These are phyloP conservation scores for Hippolais icterina DNA, from an alignment of 2,113 vertebrate genomes.

Conservation along the genomic window DNA sequence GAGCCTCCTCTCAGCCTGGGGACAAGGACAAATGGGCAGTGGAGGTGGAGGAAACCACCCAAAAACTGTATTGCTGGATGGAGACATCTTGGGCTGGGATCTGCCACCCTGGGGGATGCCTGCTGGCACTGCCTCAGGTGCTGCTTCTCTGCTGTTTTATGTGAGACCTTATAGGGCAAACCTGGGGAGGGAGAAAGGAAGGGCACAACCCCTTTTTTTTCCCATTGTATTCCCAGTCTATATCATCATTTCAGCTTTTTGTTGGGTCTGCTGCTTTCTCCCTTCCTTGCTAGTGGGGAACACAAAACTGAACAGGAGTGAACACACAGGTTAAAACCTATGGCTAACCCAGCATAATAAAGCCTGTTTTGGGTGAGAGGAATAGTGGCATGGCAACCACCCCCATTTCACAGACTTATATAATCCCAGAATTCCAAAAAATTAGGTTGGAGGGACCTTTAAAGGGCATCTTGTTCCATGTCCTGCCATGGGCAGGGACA, in stretches of 20 bases:
- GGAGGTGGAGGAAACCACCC: not conserved
- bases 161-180: not conserved
- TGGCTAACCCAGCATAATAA: not conserved
- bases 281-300: not conserved
- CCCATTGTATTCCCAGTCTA: not conserved
- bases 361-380: not conserved
- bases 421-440: not conserved
- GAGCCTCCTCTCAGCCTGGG: not conserved
- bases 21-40: accelerated
- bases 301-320: not conserved
- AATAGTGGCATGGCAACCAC: not conserved
- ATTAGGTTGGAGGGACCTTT: not conserved
- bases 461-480: not conserved
- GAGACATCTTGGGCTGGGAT: not conserved
- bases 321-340: not conserved
- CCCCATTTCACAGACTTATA: accelerated
- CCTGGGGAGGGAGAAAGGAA: not conserved
- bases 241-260: accelerated
- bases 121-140: not conserved
- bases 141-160: not conserved
- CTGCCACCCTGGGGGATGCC: not conserved
- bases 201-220: not conserved
- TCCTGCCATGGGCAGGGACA: not conserved
- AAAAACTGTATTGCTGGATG: not conserved
- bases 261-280: not conserved